Evolutionary conservation across 2,797 vertebrate genomes (phyloP).

Genomic region (Pangasius sanitwongsei): DNA sequence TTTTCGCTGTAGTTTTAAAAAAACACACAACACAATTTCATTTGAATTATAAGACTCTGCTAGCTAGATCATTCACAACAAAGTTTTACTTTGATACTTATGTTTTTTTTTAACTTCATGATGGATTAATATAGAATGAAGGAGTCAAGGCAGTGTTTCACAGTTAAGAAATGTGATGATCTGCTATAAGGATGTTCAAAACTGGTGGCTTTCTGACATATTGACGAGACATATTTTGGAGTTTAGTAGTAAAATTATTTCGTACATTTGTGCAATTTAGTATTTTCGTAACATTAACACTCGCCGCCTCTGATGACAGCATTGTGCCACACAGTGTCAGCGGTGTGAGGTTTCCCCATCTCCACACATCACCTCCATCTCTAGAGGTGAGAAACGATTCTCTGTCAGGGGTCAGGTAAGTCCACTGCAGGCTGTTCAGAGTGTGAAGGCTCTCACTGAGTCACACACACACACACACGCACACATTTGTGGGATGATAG

Average conservation of each 20-base stretch:
- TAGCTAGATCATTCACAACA: not conserved
- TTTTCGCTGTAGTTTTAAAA: not conserved
- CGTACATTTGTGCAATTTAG: not conserved
- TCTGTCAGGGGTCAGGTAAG: slow-evolving; percentile 20
- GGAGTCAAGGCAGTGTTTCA: not conserved
- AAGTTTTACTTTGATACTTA: not conserved
- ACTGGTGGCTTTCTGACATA: not conserved
- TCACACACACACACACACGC: not conserved
- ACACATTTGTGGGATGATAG: slow-evolving; percentile 17
- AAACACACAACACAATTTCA: not conserved
- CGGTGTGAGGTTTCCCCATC: not conserved
- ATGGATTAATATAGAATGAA: not conserved
- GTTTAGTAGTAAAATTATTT: not conserved
- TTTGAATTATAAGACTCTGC: not conserved
- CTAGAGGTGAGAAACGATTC: slow-evolving; percentile 16
- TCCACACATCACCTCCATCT: not conserved
- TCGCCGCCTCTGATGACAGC: not conserved
- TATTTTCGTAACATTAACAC: not conserved
- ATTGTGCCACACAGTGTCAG: not conserved
- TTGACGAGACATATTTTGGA: not conserved
- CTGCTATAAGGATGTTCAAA: not conserved
- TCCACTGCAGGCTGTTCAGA: not conserved
- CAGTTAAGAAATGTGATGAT: not conserved
- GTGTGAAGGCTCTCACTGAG: not conserved
- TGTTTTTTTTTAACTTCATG: not conserved